Base-by-base conservation (phyloP, 2,888 invertebrate genomes). In the Syrphus vitripennis region DNA sequence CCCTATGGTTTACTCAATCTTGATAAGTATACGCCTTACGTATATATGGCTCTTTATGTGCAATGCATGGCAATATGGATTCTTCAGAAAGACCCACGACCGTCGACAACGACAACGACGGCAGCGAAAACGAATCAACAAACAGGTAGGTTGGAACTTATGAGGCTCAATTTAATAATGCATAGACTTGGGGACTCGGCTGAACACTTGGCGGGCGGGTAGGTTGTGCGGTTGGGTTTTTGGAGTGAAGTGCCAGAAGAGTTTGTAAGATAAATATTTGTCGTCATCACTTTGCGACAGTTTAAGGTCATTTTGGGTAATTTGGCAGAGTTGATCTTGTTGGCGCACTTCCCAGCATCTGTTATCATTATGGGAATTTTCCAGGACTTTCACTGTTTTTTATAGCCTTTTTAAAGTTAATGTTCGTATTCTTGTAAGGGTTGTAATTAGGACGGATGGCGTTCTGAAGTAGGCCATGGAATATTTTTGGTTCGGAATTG, bases 101-200 rank as follows among this genome's bases (percentile, higher is more conserved):
- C 34, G 34, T 34, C 4, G 12, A 34, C 14, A 21, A 21, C 19
- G 21, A 19, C 55, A 16, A 59, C 37, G 37, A 14, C 34, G 12
- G 21, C 16, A 24, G 9, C 9, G 45, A 29, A 19, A 19, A 65
- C 48, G 65, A 65, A 14, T 65, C 16, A 31, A 65, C 45, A 9
- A 63, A 71, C 75, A 71, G 80, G 80, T 71, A 84, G 59, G 70
- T 75, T 76, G 63, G n/a, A 84, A 74, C 55, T 42, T 24, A 24
- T 53, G 71, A 14, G 42, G 4, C 7, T 53, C 31, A 50, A 26
- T 77, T 76, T 45, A 34, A 77, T 65, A 57, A 70, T 70, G 74
- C 74, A 83, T 37, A 59, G 16, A 72, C n/a, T n/a, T n/a, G n/a
- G 67, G 67, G 67, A 55, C 21, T 26, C 10, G 9, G 9, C n/a